Evolutionary conservation across 2,888 invertebrate genomes (phyloP).

Genomic region (Biston betularia): DNA sequence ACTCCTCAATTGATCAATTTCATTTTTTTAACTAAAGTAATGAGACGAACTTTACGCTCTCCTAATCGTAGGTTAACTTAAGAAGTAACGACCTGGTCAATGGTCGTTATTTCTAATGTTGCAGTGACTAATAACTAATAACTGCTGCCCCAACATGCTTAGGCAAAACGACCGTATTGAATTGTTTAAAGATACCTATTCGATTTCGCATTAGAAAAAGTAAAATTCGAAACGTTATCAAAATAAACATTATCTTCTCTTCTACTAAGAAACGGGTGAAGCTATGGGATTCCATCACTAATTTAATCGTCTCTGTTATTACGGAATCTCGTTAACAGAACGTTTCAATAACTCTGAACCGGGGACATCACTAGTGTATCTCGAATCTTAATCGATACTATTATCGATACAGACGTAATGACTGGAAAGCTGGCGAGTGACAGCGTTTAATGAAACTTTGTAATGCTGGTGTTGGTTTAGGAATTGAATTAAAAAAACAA

Average conservation of each 20-base stretch:
- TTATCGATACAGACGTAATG: constrained; percentile 60
- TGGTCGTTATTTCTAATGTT: no score
- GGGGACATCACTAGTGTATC: constrained; percentile 44
- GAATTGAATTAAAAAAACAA: not conserved
- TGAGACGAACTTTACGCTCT: no score
- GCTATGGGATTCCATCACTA: constrained; percentile 46
- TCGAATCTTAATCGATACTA: constrained; percentile 67
- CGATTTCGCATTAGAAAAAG: no score
- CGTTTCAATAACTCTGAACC: constrained; percentile 37
- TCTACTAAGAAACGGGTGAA: constrained; percentile 32
- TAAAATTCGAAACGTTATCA: not conserved
- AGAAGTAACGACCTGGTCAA: no score
- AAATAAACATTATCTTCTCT: not conserved
- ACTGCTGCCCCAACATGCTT: no score
- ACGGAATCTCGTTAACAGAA: constrained; percentile 47
- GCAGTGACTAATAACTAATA: no score
- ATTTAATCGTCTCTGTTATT: constrained; percentile 49
- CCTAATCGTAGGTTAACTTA: no score
- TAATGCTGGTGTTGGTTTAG: constrained; percentile 16
- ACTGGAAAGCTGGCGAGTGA: constrained; percentile 30
- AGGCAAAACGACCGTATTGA: no score
- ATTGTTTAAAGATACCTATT: no score
- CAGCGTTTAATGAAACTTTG: constrained; percentile 26
- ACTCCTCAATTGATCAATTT: no score
- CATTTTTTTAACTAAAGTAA: no score